A percentile compares a stretch with the other conserved stretches of the same genome.
Conservation (phyloP, 2,888 invertebrate genomes). For the Lymantria monacha region DNA sequence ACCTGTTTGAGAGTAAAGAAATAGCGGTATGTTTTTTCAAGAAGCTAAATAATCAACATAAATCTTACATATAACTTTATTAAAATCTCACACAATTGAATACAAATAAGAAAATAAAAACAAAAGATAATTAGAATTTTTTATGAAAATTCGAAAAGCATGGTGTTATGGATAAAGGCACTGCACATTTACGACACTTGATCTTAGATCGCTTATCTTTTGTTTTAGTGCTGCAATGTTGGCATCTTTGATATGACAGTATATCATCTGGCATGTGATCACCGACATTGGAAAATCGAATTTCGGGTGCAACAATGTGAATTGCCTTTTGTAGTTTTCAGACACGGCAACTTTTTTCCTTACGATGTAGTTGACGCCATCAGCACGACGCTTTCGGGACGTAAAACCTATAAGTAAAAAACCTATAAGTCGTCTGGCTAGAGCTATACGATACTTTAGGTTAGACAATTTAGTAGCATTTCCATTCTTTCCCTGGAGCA, state of each 20-base stretch:
- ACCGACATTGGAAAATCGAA: neutral
- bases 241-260: neutral
- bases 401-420: too few species aligned
- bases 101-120: neutral
- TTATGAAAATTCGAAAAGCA: neutral
- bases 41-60: neutral
- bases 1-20: neutral
- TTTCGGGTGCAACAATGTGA: too few species aligned
- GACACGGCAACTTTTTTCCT: slow-evolving; percentile 3
- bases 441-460: slow-evolving; percentile 26
- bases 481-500: slow-evolving; percentile 15
- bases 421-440: slow-evolving; percentile 27
- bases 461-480: slow-evolving; percentile 17
- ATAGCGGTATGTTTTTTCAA: neutral
- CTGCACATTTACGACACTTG: neutral
- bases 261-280: neutral
- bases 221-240: neutral
- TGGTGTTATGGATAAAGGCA: neutral
- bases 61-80: neutral
- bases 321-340: neutral
- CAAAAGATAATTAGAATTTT: neutral
- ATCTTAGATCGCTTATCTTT: neutral
- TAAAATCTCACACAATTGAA: neutral
- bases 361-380: slow-evolving; percentile 8
- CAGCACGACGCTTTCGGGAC: slow-evolving; percentile 18